Percentiles rank a stretch among this genome's conserved stretches.
These are phyloP conservation scores for Eupithecia centaureata DNA, from an alignment of 2,888 invertebrate species.

Conservation along the genomic window DNA sequence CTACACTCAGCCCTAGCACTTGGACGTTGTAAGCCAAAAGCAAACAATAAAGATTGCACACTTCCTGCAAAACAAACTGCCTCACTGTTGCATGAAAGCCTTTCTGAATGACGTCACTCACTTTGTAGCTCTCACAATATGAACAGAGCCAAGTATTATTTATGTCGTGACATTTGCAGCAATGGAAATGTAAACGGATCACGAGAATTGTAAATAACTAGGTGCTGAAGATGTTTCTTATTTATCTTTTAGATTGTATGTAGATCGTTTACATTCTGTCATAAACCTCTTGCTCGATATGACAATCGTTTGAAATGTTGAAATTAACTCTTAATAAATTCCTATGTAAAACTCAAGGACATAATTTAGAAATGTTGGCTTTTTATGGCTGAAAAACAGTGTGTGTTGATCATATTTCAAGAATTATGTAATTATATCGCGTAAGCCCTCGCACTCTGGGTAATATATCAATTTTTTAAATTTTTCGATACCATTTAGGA, in stretches of 20 bases:
- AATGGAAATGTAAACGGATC: conserved; percentile 28
- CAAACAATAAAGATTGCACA: conserved; percentile 37
- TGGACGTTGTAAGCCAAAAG: conserved; percentile 35
- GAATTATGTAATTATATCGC: neutral
- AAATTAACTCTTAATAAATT: no score
- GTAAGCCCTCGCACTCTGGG: no score
- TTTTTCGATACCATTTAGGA: no score
- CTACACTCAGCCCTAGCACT: conserved; percentile 34
- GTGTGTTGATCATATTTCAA: neutral
- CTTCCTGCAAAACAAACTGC: conserved; percentile 41
- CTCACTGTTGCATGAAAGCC: conserved; percentile 35
- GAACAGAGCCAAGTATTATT: conserved; percentile 38
- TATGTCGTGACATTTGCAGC: conserved; percentile 43
- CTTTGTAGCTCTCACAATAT: conserved; percentile 31
- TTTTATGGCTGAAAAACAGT: neutral
- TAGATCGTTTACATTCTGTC: neutral
- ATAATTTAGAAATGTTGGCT: no score
- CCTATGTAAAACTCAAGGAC: no score
- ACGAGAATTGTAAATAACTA: neutral
- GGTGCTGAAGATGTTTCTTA: neutral
- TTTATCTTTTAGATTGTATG: neutral
- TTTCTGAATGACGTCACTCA: conserved; percentile 39
- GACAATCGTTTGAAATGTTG: no score
- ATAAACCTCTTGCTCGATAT: neutral
- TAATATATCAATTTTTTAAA: no score